Evolutionary conservation across 23 tunicate genomes (phyloP).

Genomic region (Aplidium turbinatum): DNA sequence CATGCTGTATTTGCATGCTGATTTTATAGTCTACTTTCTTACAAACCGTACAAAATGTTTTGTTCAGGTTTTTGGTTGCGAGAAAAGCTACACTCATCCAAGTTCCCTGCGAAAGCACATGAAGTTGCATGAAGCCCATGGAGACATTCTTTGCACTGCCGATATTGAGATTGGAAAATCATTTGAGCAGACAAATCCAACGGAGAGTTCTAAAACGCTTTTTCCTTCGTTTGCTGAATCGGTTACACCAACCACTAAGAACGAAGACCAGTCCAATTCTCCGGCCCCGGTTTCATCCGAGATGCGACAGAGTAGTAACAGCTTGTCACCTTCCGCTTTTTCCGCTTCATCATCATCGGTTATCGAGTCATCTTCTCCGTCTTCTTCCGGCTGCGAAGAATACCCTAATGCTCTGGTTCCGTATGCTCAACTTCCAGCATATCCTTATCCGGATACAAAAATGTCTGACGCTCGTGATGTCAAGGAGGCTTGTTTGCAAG

Average conservation of each 20-base stretch:
- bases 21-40: no score
- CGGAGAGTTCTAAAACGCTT: neutral
- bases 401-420: neutral
- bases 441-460: conserved; percentile 5
- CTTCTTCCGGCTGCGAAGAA: conserved; percentile 1
- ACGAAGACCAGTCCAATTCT: neutral
- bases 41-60: neutral
- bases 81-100: conserved; percentile 93
- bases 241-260: neutral
- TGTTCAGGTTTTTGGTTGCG: conserved; percentile 73
- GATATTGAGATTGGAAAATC: conserved; percentile 4
- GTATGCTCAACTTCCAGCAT: neutral
- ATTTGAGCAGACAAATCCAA: neutral
- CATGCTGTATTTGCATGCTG: no score
- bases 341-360: conserved; percentile 14
- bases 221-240: neutral
- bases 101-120: conserved; percentile 90
- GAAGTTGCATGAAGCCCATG: conserved; percentile 82
- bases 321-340: neutral
- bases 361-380: conserved; percentile 21
- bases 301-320: neutral
- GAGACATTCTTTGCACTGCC: conserved; percentile 38
- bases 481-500: no score
- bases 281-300: no score
- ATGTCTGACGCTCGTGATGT: no score